A percentile compares a stretch with the other conserved stretches of the same genome.
Conservation (phyloP, 2,113 vertebrate genomes). For the Ochotona princeps region DNA sequence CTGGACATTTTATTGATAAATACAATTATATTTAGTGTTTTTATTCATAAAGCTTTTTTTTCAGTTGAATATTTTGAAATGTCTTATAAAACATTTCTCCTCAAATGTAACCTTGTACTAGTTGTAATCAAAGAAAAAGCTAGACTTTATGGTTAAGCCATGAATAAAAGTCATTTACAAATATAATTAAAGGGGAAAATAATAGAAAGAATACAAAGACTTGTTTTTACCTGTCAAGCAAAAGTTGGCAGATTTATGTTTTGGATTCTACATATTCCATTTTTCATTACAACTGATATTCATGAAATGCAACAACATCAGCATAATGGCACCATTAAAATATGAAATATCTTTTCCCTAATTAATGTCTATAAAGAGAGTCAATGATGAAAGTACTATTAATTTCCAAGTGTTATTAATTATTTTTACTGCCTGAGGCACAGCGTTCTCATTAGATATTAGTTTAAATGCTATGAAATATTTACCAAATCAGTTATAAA, state of each 20-base stretch:
- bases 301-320: conserved; percentile 46
- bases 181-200: not conserved
- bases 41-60: not conserved
- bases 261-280: conserved; percentile 6
- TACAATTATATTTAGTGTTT: not conserved
- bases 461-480: conserved; percentile 73
- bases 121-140: not conserved
- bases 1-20: not conserved
- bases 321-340: conserved; percentile 49
- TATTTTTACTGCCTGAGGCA: conserved; percentile 61
- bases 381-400: conserved; percentile 75
- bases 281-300: not conserved
- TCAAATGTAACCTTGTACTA: not conserved
- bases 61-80: conserved; percentile 39
- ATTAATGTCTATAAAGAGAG: conserved; percentile 75
- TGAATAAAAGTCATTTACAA: conserved; percentile 7
- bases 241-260: not conserved
- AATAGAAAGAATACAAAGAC: not conserved
- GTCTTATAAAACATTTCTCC: not conserved
- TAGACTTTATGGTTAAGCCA: not conserved
- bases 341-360: conserved; percentile 69
- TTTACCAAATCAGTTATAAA: conserved; percentile 67
- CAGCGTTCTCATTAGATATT: conserved; percentile 58
- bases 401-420: conserved; percentile 73
- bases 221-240: not conserved